Evolutionary conservation across 2,797 vertebrate genomes (phyloP), one percentile per base, ranked within the genome.

Genomic region (Mallotus villosus): DNA sequence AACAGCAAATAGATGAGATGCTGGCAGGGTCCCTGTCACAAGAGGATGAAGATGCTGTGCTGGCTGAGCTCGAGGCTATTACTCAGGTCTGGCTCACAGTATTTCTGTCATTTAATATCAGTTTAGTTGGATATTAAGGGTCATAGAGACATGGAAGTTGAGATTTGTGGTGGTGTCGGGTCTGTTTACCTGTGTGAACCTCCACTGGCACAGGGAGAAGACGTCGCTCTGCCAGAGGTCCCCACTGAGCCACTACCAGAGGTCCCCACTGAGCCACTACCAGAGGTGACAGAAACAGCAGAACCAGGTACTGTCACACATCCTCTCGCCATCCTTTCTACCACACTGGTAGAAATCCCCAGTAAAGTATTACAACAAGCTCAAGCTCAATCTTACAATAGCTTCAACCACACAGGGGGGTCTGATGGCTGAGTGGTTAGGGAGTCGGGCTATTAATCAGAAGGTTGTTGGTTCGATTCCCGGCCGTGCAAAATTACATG

Each of bases 1-100:
- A 49, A 0, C 74, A 99, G 97, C 95, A 98, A 97, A 98, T 98
- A 68, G 96, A 98, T 3, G 96, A 97, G 80, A 80, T 98, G 57
- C 73, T 97, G 90, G 93, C 95, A 4, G 96, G 95, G 76, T 93
- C 89, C 74, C 85, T 98, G 85, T 96, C 94, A 0, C 92, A 94
- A 76, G 97, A 98, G 72, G 97, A 99, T 4, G 95, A 98, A 78
- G 96, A 96, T 0, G 96, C 94, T 58, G 93, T 97, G 72, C 85
- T 98, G 80, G 93, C 94, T n/a, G 97, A 99, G 86, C 82, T 99
- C 80, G 87, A 97, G 1, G 88, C 92, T 2, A 96, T 99, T 83
- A 94, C 93, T 92, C 95, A 97, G 95, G 97, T 98, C 68, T 49
- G 84, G 79, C 67, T 66, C 24, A 19, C 37, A 19, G 55, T 57